Evolutionary conservation across 2,113 vertebrate genomes (phyloP), one percentile per base, ranked within the genome.

Genomic region (Nothoprocta pentlandii): DNA sequence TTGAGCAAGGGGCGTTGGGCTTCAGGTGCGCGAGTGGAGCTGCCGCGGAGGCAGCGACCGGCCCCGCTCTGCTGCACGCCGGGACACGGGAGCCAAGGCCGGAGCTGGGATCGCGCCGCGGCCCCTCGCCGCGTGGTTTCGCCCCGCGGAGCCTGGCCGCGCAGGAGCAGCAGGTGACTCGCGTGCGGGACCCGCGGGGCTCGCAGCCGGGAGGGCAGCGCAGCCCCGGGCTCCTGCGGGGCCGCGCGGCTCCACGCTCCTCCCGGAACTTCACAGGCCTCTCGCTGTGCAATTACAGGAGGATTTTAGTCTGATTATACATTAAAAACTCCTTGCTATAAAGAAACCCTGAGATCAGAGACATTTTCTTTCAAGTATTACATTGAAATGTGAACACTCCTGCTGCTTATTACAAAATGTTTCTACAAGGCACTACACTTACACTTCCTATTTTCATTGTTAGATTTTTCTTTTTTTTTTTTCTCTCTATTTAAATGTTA

Each of bases 201-300:
- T 21, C 20, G 47, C 47, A 21, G 47, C 47, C 10, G 47, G 20
- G 16, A 46, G 20, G 49, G 49, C 10, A 49, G 22, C 49, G 21
- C 49, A 2, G 10, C 85, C 25, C 1, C 2, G 3, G 12, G 47
- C 26, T 61, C 6, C 70, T 47, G 28, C 0, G n/a, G 61, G 30
- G 22, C 91, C 4, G 15, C 10, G 16, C 2, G 51, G 77, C 68
- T 68, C 80, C n/a, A 64, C 83, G 93, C 90, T 89, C 46, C 16
- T 8, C 44, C 89, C 6, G 2, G 14, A 77, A 41, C 93, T 80
- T 94, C 93, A 90, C 51, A 95, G 88, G 77, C 80, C 64, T 66
- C 93, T 94, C 53, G 13, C 94, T 94, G 96, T 66, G 94, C 92
- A 91, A 73, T 95, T 94, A 95, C 89, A 92, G 94, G 85, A 89